Conservation (phyloP, 92 coral and sea anemone species). For the Porites evermanni region DNA sequence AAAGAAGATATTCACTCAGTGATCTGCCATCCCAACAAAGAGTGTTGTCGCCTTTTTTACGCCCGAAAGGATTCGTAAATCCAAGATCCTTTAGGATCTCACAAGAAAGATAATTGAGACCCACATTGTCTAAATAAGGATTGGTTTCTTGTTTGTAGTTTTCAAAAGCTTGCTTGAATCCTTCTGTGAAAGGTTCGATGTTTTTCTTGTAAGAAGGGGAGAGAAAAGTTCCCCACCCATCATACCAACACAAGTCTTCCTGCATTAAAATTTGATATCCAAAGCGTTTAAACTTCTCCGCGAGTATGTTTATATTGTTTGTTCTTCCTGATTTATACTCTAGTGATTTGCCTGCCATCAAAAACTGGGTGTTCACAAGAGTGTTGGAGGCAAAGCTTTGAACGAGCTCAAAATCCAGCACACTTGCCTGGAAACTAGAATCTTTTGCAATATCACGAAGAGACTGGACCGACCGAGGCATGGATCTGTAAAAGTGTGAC, state of each 20-base stretch:
- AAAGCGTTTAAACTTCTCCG: constrained; percentile 48
- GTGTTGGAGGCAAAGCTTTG: constrained; percentile 92
- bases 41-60: constrained; percentile 11
- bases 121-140: constrained; percentile 71
- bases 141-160: constrained; percentile 47
- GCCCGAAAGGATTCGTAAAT: constrained; percentile 73
- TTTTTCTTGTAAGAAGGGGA: constrained; percentile 73
- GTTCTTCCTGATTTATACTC: constrained; percentile 33
- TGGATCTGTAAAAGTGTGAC: constrained; percentile 82
- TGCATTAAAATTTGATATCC: constrained; percentile 88
- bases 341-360: constrained; percentile 75
- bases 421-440: constrained; percentile 68
- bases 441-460: constrained; percentile 71
- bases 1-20: constrained; percentile 72
- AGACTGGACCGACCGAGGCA: constrained; percentile 78
- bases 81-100: constrained; percentile 67
- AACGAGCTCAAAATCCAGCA: constrained; percentile 85
- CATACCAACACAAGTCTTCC: constrained; percentile 94
- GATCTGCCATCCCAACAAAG: constrained; percentile 81
- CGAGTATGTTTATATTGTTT: constrained; percentile 60
- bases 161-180: constrained; percentile 52
- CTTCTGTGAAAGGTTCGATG: constrained; percentile 55
- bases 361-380: constrained; percentile 61
- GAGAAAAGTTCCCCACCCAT: constrained; percentile 76
- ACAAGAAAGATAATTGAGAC: constrained; percentile 78